phyloP scores from a whole-genome alignment of 2,113 vertebrate genomes.

The Heterotilapia buettikoferi region DNA sequence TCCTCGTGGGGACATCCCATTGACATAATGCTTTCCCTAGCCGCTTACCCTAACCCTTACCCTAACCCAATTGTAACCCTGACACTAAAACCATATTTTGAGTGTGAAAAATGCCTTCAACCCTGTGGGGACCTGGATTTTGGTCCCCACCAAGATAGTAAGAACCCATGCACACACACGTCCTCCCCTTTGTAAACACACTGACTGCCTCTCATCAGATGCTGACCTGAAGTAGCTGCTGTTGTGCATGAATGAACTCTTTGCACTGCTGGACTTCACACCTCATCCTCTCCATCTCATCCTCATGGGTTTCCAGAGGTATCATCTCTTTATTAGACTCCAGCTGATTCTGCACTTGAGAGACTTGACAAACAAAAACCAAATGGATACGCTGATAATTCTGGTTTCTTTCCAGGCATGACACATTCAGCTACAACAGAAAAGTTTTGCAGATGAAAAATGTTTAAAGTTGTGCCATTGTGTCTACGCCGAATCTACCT shows the following conservation, averaged over 20 bases:
- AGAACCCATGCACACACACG: rapidly evolving
- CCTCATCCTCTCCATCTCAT: slow-evolving; percentile 84
- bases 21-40: neutral
- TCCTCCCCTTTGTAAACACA: neutral
- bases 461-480: neutral
- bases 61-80: neutral
- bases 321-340: slow-evolving; percentile 77
- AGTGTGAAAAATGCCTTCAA: neutral
- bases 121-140: rapidly evolving
- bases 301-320: slow-evolving; percentile 82
- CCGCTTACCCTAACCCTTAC: neutral
- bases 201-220: neutral
- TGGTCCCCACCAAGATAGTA: neutral
- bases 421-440: neutral
- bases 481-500: slow-evolving; percentile 65
- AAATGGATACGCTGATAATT: neutral
- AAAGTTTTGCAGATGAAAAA: neutral
- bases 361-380: slow-evolving; percentile 65
- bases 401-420: neutral
- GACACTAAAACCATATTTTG: neutral
- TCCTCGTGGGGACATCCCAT: neutral
- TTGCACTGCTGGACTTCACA: slow-evolving; percentile 91
- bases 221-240: slow-evolving; percentile 88
- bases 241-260: slow-evolving; percentile 93
- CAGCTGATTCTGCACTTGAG: slow-evolving; percentile 73